Evolutionary conservation across 2,888 invertebrate species (phyloP).

Genomic region (Drosophila macrospina): DNA sequence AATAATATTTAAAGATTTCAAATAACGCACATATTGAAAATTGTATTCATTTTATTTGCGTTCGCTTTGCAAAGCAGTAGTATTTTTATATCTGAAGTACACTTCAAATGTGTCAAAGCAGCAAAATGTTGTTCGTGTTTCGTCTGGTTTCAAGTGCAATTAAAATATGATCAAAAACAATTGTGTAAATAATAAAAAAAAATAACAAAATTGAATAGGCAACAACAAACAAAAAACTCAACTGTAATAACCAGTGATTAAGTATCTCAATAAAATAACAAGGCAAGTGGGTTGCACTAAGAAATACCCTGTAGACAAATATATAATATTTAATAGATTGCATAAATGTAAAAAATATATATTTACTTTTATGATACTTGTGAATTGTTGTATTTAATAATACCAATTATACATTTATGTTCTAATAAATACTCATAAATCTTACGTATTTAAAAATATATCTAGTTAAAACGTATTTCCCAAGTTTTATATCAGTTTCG

Average conservation of each 20-base stretch:
- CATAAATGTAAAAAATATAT: too few relatives aligned
- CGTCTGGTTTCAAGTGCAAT: constrained; percentile 52
- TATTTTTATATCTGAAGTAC: constrained; percentile 30
- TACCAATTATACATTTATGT: too few relatives aligned
- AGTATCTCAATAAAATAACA: constrained; percentile 15
- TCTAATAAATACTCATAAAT: too few relatives aligned
- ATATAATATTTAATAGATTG: background rate
- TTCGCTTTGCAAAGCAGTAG: background rate
- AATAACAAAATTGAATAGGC: constrained; percentile 16
- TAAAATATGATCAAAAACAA: constrained; percentile 62
- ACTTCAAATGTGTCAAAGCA: constrained; percentile 58
- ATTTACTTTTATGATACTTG: too few relatives aligned
- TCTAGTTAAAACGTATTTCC: too few relatives aligned
- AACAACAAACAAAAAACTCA: constrained; percentile 36
- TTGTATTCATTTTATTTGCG: constrained; percentile 15
- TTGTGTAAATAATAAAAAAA: constrained; percentile 46
- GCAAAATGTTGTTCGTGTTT: constrained; percentile 49
- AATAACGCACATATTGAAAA: constrained; percentile 1
- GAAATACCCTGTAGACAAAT: constrained; percentile 14
- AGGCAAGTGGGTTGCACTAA: background rate
- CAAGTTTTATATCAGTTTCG: background rate
- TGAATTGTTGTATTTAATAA: too few relatives aligned
- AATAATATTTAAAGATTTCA: background rate
- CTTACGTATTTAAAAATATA: too few relatives aligned
- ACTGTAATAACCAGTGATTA: constrained; percentile 27